phyloP scores from a whole-genome alignment of 2,113 vertebrate species.

The Ceyx cyanopectus region DNA sequence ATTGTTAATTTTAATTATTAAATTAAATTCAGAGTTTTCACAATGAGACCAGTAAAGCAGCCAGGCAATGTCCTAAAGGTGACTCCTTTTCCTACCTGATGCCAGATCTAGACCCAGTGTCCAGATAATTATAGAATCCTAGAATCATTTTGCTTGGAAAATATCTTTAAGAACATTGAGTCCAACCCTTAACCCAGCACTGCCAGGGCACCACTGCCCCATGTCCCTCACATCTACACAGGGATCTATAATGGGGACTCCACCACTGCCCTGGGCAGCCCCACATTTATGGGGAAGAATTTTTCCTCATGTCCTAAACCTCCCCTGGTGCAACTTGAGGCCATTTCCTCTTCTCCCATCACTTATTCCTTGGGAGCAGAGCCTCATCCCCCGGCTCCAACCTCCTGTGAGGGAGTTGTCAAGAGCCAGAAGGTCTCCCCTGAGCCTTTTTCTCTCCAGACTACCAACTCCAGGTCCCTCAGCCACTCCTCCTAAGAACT shows the following conservation, averaged over 20 bases:
- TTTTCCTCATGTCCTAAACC: background rate
- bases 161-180: background rate
- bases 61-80: background rate
- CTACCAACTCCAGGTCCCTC: background rate
- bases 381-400: background rate
- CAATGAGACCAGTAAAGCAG: background rate
- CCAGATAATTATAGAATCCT: background rate
- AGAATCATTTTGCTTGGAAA: background rate
- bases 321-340: background rate
- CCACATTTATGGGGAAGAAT: background rate
- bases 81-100: fast-evolving
- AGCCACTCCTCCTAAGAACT: background rate
- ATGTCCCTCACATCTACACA: background rate
- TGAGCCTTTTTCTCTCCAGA: background rate
- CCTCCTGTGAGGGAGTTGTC: background rate
- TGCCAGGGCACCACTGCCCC: background rate
- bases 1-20: too few species aligned
- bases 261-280: background rate
- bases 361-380: background rate
- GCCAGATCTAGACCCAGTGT: fast-evolving
- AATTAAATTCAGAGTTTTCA: background rate
- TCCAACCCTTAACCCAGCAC: background rate
- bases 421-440: background rate
- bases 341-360: background rate
- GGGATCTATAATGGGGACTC: background rate